Conservation (phyloP, 2,113 vertebrate genomes). For the Brachypodius melanocephalos region DNA sequence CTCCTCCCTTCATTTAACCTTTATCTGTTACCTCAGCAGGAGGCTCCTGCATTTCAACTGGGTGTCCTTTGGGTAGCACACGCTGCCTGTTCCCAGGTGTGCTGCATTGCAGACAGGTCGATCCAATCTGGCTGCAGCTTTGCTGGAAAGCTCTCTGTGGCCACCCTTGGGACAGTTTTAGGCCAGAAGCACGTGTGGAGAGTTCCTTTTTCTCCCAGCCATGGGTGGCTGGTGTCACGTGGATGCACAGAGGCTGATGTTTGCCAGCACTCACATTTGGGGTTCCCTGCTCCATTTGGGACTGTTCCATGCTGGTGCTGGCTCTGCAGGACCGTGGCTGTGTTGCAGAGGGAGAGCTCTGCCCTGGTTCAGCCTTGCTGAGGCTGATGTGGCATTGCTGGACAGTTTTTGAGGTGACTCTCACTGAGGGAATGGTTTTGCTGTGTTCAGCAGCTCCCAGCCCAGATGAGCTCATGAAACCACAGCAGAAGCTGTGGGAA, state of each 20-base stretch:
- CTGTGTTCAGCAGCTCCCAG: background rate
- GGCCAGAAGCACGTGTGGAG: background rate
- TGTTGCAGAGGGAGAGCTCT: background rate
- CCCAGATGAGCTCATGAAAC: background rate
- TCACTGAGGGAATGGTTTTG: background rate
- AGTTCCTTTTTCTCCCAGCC: background rate
- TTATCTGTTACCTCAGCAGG: background rate
- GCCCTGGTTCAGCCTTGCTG: background rate
- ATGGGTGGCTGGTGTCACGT: background rate
- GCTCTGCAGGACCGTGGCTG: background rate
- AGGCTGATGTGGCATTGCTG: background rate
- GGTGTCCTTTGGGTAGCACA: background rate
- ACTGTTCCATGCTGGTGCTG: background rate
- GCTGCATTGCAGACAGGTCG: background rate
- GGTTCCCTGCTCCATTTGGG: background rate
- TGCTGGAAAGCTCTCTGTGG: background rate
- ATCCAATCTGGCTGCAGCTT: background rate
- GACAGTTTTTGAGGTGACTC: background rate
- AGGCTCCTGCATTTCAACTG: background rate
- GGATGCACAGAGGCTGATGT: fast-evolving
- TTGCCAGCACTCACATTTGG: background rate
- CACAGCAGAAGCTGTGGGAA: background rate
- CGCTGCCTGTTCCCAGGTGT: background rate
- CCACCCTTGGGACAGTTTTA: background rate
- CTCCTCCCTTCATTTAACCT: background rate